phyloP scores from a whole-genome alignment of 2,113 vertebrate species.

The Coreoperca whiteheadi region DNA sequence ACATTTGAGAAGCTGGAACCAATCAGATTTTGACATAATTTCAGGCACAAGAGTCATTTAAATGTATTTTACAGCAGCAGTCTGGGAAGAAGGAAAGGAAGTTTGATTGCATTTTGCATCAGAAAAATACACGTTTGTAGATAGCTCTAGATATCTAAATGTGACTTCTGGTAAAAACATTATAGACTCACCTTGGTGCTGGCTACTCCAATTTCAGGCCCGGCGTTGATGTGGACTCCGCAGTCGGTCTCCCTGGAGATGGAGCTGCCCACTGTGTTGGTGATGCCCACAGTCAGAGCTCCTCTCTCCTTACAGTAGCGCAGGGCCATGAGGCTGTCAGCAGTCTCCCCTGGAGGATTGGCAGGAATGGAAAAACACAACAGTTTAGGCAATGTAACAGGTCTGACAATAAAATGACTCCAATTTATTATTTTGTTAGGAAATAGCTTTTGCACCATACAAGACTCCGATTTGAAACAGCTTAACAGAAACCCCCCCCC shows the following conservation, averaged over 20 bases:
- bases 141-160: no score
- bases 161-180: not conserved
- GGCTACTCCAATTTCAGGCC: conserved; percentile 96
- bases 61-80: not conserved
- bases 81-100: not conserved
- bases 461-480: conserved; percentile 24
- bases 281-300: conserved; percentile 95
- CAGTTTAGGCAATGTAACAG: conserved; percentile 19
- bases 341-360: conserved; percentile 90
- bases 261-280: conserved; percentile 98
- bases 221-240: conserved; percentile 97
- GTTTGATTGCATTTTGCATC: not conserved
- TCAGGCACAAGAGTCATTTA: not conserved
- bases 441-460: conserved; percentile 25
- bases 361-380: conserved; percentile 13
- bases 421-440: conserved; percentile 32
- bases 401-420: conserved; percentile 9
- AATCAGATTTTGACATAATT: not conserved
- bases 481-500: conserved; percentile 11
- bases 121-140: not conserved
- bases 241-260: conserved; percentile 98
- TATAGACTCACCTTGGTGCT: conserved; percentile 92
- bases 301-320: conserved; percentile 96
- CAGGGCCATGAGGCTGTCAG: conserved; percentile 95
- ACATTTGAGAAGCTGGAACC: not conserved